Conservation (phyloP, 1,140 invertebrate species). For the Caenorhabditis remanei region DNA sequence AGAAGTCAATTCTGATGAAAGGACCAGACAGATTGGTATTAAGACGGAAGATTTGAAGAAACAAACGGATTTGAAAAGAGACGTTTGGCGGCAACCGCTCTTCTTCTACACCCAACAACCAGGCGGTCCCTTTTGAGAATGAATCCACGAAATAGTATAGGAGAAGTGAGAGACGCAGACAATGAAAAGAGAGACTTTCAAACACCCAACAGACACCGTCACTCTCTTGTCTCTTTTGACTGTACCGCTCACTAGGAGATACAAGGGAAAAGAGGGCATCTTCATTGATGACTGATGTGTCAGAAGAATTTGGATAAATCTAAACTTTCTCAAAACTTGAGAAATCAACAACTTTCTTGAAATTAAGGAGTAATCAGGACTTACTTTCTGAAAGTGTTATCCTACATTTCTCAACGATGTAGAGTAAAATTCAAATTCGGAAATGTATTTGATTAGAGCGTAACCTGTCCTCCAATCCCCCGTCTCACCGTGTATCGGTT, state of each 20-base stretch:
- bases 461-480: too few relatives aligned
- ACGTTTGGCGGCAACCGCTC: slow-evolving; percentile 43
- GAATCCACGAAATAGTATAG: not conserved
- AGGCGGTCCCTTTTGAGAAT: slow-evolving; percentile 48
- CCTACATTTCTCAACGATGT: too few relatives aligned
- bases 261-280: not conserved
- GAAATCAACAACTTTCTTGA: too few relatives aligned
- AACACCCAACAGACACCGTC: slow-evolving; percentile 31
- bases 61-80: slow-evolving; percentile 38
- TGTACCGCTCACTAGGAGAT: not conserved
- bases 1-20: not conserved
- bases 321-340: too few relatives aligned
- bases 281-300: slow-evolving; percentile 50
- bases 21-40: slow-evolving; percentile 31
- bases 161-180: not conserved
- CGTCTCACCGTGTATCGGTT: too few relatives aligned
- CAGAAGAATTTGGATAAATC: too few relatives aligned
- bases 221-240: slow-evolving; percentile 27
- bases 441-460: too few relatives aligned
- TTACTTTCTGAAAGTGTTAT: too few relatives aligned
- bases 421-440: too few relatives aligned
- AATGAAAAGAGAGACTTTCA: not conserved
- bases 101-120: slow-evolving; percentile 6
- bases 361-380: too few relatives aligned
- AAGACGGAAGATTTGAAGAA: not conserved